phyloP scores from a whole-genome alignment of 2,113 vertebrate species.

The Hassar affinis region DNA sequence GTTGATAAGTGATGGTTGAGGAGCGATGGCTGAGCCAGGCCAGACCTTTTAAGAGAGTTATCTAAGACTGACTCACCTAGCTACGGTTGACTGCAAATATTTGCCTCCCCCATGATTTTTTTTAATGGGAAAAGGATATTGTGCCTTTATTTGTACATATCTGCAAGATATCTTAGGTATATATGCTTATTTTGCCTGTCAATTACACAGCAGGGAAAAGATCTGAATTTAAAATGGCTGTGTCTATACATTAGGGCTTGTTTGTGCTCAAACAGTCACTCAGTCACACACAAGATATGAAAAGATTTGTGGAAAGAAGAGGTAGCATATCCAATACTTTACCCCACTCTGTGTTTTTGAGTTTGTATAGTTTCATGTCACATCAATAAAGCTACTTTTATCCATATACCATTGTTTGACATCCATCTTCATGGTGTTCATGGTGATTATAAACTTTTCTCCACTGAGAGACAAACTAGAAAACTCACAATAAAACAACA shows the following conservation, averaged over 20 bases:
- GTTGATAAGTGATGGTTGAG: constrained; percentile 1
- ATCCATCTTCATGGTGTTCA: background rate
- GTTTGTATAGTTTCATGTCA: background rate
- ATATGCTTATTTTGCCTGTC: background rate
- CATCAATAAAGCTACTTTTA: background rate
- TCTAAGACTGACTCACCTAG: constrained; percentile 22
- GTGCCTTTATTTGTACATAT: background rate
- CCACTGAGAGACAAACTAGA: too few species aligned
- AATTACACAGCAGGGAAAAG: background rate
- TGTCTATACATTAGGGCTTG: background rate
- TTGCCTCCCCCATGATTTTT: background rate
- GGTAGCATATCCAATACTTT: too few species aligned
- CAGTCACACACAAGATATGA: background rate
- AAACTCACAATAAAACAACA: background rate
- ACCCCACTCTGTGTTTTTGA: background rate
- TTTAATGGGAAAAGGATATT: background rate
- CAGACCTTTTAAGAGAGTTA: background rate
- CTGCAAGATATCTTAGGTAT: background rate
- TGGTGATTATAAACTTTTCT: too few species aligned
- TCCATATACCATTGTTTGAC: background rate
- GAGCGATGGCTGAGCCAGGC: background rate
- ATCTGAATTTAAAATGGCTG: background rate
- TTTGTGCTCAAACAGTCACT: background rate
- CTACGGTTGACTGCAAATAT: background rate
- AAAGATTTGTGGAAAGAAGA: background rate